Evolutionary conservation across 2,797 vertebrate genomes (phyloP).

Genomic region (Mormyrus proboscirostris): DNA sequence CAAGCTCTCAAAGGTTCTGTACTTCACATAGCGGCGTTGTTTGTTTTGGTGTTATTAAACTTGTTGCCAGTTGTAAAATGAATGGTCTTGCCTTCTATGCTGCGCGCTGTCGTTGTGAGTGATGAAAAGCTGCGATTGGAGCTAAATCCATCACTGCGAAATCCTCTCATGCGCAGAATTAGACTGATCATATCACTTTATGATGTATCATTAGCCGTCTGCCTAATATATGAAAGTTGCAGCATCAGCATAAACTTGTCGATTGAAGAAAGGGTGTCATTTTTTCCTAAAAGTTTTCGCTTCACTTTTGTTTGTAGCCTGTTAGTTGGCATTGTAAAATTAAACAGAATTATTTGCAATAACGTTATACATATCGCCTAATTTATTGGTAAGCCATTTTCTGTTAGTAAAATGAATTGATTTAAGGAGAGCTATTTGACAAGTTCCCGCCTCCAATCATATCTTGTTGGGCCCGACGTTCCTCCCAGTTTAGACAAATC

Average conservation of each 20-base stretch:
- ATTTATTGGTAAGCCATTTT: neutral
- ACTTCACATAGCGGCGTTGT: neutral
- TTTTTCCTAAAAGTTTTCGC: neutral
- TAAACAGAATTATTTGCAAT: neutral
- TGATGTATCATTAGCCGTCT: neutral
- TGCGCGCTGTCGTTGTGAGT: neutral
- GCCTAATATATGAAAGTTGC: neutral
- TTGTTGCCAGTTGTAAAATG: neutral
- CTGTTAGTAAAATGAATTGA: neutral
- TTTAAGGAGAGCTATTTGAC: neutral
- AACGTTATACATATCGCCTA: neutral
- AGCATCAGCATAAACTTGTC: neutral
- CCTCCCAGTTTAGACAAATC: conserved; percentile 9
- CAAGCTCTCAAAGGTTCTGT: conserved; percentile 73
- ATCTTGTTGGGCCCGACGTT: neutral
- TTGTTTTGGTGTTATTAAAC: neutral
- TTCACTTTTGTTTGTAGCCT: neutral
- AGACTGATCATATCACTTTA: neutral
- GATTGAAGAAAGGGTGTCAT: neutral
- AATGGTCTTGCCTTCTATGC: neutral
- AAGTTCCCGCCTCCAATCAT: neutral
- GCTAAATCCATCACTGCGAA: neutral
- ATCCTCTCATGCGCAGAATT: neutral
- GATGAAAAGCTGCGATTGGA: neutral
- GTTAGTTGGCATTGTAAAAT: neutral